Percentiles rank a stretch among this genome's conserved stretches.
These are phyloP conservation scores for Lomographa bimaculata DNA, from an alignment of 2,888 invertebrate species.

Conservation along the genomic window DNA sequence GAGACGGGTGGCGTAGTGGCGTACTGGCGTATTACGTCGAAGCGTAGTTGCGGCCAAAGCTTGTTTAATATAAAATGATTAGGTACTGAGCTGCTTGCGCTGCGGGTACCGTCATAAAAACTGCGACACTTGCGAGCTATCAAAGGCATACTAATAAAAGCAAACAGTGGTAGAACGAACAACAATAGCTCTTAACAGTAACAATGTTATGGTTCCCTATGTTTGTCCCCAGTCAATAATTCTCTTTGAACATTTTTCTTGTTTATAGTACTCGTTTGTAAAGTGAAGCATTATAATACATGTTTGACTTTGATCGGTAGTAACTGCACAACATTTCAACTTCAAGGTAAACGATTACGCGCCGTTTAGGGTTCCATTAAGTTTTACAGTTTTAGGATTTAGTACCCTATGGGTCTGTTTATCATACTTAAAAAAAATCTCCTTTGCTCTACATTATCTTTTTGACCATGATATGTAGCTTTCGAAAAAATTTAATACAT, in stretches of 20 bases:
- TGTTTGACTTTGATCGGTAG: no score
- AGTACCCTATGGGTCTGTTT: no score
- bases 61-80: constrained; percentile 58
- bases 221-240: constrained; percentile 39
- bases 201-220: constrained; percentile 41
- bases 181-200: constrained; percentile 53
- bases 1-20: constrained; percentile 4
- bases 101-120: constrained; percentile 58
- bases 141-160: constrained; percentile 69
- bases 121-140: constrained; percentile 61
- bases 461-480: no score
- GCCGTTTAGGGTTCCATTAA: no score
- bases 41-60: constrained; percentile 27
- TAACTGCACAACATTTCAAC: no score
- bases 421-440: no score
- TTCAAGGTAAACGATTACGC: no score
- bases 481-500: no score
- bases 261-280: background rate
- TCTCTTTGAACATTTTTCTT: constrained; percentile 31
- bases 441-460: no score
- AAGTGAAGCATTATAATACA: constrained; percentile 1
- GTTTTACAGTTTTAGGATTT: no score
- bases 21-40: constrained; percentile 19
- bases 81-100: constrained; percentile 48
- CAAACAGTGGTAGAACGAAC: constrained; percentile 58